A percentile compares a stretch with the other conserved stretches of the same genome.
These are phyloP conservation scores for Thripadectes ignobilis DNA, from an alignment of 2,797 vertebrate genomes.

Conservation along the genomic window DNA sequence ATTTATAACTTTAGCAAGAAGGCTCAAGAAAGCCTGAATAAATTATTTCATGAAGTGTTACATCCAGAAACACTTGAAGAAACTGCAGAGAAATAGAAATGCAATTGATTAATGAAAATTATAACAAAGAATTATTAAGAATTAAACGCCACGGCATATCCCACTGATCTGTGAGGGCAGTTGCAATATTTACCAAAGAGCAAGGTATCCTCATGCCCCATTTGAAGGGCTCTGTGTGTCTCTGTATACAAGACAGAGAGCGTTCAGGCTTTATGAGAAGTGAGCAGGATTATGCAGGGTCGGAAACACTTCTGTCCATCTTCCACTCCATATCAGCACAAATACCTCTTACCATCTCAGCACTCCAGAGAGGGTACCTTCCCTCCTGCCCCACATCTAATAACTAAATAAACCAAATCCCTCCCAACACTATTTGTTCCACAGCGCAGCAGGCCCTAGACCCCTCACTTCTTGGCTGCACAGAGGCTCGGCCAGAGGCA, in stretches of 20 bases:
- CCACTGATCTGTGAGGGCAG: neutral
- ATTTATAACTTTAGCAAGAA: slow-evolving; percentile 14
- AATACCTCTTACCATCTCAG: neutral
- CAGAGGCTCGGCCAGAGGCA: accelerated
- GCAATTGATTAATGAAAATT: neutral
- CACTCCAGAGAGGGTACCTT: neutral
- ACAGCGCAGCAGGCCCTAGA: neutral
- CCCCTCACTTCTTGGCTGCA: neutral
- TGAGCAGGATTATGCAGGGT: neutral
- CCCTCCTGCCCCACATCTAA: neutral
- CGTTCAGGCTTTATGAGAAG: neutral
- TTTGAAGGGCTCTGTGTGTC: neutral
- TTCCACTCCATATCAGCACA: neutral
- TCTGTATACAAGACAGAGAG: neutral
- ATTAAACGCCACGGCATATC: neutral
- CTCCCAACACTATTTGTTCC: neutral
- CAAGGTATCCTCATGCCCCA: neutral
- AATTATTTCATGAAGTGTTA: neutral
- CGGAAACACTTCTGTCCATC: neutral
- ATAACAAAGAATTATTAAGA: neutral
- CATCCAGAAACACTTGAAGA: neutral
- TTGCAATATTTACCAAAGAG: neutral
- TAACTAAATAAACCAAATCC: neutral
- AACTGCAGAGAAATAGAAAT: neutral
- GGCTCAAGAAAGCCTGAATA: neutral